Base-by-base conservation (phyloP, 1,140 invertebrate species). In the Lepidotrigona ventralis region DNA sequence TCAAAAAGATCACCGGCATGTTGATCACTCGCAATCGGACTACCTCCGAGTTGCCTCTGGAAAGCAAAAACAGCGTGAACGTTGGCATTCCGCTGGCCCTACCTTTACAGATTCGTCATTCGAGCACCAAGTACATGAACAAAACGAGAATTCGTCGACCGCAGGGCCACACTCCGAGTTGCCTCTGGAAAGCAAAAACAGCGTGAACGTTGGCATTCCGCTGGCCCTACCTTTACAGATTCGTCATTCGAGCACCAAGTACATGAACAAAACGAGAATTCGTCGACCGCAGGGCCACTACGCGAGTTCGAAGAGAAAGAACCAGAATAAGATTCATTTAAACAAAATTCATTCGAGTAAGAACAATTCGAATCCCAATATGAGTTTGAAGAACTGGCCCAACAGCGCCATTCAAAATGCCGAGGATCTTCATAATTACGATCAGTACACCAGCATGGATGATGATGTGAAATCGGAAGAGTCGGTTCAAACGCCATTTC, bases 401-500 rank as follows among this genome's bases (percentile, higher is more conserved):
- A 91, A 91, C 53, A 89, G 88, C 0, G 85, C 87, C 39, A 39
- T 91, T 1, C 81, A 91, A 17, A 86, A 88, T 21, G 56, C 85
- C 0, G 86, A 92, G 11, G 93, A 94, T 85, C 64, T 93, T 0
- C 89, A 91, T 29, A 91, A 93, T 87, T 93, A 93, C 19, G 90
- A 94, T 11, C 92, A 91, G 51, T 93, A 94, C 39, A 93, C 92
- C 15, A 89, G 87, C n/a, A 15, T 81, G 11, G 75, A 82, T 2
- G 60, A 84, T 1, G 68, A 88, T 19, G 17, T 17, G 17, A 60
- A 79, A 64, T n/a, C 74, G 14, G 71, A 85, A 23, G 54, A 15
- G 64, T 29, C 1, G 0, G 39, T 72, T 4, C 19, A 82, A 19
- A 69, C 17, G 29, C 63, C 79, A 19, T 33, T 83, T 56, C 51